Evolutionary conservation across 2,797 vertebrate species (phyloP), one percentile per base, ranked within the genome.

Genomic region (Cheirogaleus major): DNA sequence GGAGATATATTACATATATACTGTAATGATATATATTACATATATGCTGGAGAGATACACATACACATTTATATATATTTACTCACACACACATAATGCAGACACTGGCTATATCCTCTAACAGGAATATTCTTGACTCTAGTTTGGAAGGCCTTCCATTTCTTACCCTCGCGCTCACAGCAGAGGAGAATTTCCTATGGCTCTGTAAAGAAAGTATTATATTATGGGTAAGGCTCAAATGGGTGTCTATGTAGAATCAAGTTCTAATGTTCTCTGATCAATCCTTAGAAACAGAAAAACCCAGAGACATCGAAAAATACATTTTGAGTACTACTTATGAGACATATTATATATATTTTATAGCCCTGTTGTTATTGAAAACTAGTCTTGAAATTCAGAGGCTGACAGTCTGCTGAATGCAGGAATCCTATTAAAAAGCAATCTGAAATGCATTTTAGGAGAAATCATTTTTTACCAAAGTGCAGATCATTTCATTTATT

Each of bases 401-500:
- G 1, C 50, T 92, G 67, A 98, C 93, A 98, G 97, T 78, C 96
- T 97, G 50, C 96, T 45, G 50, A 96, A 98, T 95, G 96, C 86
- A 96, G 94, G 95, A 97, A 98, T 97, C 94, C 97, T 97, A 98
- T 98, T 98, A 98, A 98, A 98, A 98, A 98, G 96, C 97, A 84
- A 98, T 98, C 96, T 96, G 90, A 98, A 98, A 95, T 96, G 70
- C 95, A 98, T 98, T 98, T 98, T 95, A 98, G 86, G 95, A 97
- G 92, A 98, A 98, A 98, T 97, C 86, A 96, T 92, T 98, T 98
- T 79, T 98, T 98, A 97, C 95, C 98, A 98, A 93, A 97, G 95
- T 97, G 96, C 89, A 98, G 83, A 97, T 96, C 92, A 97, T 98
- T 98, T 97, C 93, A 96, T 95, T 98, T 98, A 98, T 97, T 98